Base-by-base conservation (phyloP, 2,113 vertebrate genomes). In the Salvelinus fontinalis region DNA sequence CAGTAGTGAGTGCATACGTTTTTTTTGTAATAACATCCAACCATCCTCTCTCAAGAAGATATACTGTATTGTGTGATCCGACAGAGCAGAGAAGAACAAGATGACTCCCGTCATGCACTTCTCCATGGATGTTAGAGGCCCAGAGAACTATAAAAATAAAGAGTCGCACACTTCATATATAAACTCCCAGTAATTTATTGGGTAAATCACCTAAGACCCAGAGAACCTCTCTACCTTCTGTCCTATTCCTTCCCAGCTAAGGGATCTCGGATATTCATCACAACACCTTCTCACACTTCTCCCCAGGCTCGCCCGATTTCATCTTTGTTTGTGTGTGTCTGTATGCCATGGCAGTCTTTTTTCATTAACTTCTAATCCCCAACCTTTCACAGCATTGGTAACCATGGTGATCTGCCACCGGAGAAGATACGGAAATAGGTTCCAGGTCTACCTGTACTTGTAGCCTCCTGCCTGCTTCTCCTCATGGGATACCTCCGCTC, bases 361-460 rank as follows among this genome's bases (percentile, higher is more conserved):
- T 48, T 31, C 49, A 79, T 83, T 76, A 73, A 71, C 75, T 78
- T 75, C 79, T 72, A 81, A 79, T 80, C 71, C 64, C 12, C 69
- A 24, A 29, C 74, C 81, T 75, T 78, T 75, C 60, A 75, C 66
- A 74, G 68, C 70, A 82, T 82, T 73, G 49, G 83, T 82, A 69
- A 79, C 80, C 77, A 85, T 76, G 84, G 68, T 59, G 57, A 83
- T 76, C 62, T 67, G 76, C 80, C 84, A 79, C 65, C 31, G 9
- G 69, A 74, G 65, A 66, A 71, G 66, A 67, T 60, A 64, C 73
- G 68, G 24, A 75, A 78, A 74, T 75, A 82, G 70, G 71, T 78
- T 73, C 48, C 66, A 26, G 65, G 67, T 76, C 72, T 64, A 77
- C 80, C 69, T 77, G 79, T 79, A 64, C 74, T 77, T 68, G 68